These are phyloP conservation scores for Stomatorhinus walkeri DNA, from an alignment of 2,797 vertebrate species.

Conservation along the genomic window DNA sequence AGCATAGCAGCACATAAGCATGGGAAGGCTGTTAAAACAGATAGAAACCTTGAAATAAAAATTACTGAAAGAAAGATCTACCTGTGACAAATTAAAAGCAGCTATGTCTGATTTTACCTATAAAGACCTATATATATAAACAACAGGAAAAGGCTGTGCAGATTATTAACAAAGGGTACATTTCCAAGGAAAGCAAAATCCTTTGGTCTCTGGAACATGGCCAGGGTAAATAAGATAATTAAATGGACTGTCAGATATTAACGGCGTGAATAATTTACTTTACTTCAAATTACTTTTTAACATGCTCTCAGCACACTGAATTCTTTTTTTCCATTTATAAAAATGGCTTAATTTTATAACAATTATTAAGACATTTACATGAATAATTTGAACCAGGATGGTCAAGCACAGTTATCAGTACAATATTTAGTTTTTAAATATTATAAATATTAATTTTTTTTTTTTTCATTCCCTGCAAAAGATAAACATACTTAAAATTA, in stretches of 20 bases:
- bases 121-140: background rate
- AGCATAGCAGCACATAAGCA: background rate
- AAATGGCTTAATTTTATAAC: background rate
- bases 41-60: background rate
- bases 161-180: background rate
- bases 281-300: background rate
- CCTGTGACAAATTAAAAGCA: background rate
- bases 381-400: background rate
- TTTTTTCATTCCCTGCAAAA: background rate
- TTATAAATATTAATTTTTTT: background rate
- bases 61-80: background rate
- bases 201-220: background rate
- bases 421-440: background rate
- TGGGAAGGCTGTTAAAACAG: background rate
- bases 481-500: background rate
- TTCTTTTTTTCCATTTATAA: background rate
- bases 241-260: background rate
- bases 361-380: background rate
- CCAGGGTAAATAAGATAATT: background rate
- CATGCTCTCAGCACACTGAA: background rate
- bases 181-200: background rate
- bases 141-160: background rate
- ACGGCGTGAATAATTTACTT: background rate
- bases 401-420: background rate
- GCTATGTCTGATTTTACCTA: background rate